Evolutionary conservation across 2,797 vertebrate genomes (phyloP).

Genomic region (Prunella strophiata): DNA sequence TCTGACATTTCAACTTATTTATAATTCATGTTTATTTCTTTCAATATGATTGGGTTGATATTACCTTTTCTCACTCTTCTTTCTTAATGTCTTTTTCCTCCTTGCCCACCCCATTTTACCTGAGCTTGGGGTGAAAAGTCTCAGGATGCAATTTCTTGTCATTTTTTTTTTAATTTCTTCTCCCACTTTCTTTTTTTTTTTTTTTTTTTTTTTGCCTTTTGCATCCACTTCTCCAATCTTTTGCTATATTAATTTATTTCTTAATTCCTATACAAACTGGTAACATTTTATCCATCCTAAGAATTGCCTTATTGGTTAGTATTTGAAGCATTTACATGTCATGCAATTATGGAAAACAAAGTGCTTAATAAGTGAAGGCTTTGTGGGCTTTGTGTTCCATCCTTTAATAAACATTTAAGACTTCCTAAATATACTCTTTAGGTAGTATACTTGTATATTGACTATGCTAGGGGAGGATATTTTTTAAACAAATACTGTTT

Average conservation of each 20-base stretch:
- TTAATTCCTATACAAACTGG: not conserved
- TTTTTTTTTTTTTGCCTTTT: not conserved
- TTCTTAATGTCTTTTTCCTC: not conserved
- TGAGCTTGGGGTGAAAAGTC: not conserved
- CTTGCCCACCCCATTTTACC: fast-evolving
- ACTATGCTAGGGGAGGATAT: not conserved
- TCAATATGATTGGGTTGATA: not conserved
- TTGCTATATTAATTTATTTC: not conserved
- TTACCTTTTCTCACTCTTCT: not conserved
- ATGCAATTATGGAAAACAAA: not conserved
- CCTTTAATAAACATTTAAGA: not conserved
- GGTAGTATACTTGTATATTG: not conserved
- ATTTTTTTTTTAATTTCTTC: not conserved
- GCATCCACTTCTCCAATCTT: not conserved
- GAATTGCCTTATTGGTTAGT: not conserved
- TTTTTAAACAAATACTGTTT: not conserved
- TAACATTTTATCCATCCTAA: not conserved
- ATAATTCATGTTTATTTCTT: not conserved
- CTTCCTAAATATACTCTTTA: not conserved
- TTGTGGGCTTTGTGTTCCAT: not conserved
- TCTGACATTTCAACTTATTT: not conserved
- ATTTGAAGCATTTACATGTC: not conserved
- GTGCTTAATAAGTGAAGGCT: not conserved
- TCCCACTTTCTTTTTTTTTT: not conserved
- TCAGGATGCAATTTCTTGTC: not conserved